Evolutionary conservation across 2,797 vertebrate species (phyloP).

Genomic region (Natrix natrix): DNA sequence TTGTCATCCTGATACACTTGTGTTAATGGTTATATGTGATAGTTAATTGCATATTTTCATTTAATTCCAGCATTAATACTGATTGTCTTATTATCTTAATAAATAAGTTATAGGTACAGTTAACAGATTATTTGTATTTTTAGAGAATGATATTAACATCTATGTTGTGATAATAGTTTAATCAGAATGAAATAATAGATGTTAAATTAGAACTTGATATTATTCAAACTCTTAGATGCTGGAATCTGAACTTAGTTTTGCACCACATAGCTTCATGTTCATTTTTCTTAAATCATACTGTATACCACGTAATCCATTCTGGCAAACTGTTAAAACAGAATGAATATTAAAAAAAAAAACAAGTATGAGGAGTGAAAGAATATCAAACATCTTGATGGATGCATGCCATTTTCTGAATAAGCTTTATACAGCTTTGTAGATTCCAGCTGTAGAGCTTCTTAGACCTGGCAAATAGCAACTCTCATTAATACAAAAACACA

Average conservation of each 20-base stretch:
- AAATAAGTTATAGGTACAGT: not conserved
- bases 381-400: not conserved
- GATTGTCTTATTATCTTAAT: not conserved
- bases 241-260: not conserved
- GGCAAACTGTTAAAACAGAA: not conserved
- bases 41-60: not conserved
- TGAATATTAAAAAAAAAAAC: not conserved
- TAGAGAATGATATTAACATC: not conserved
- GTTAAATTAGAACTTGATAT: not conserved
- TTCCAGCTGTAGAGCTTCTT: not conserved
- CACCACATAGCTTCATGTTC: not conserved
- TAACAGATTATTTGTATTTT: not conserved
- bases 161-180: not conserved
- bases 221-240: not conserved
- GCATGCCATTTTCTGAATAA: not conserved
- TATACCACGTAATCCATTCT: not conserved
- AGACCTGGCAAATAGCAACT: not conserved
- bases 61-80: not conserved
- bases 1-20: not conserved
- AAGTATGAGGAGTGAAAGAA: not conserved
- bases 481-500: not conserved
- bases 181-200: not conserved
- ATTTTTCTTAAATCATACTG: not conserved
- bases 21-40: not conserved
- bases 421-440: not conserved